Evolutionary conservation across 1,140 invertebrate species (phyloP), one percentile per base, ranked within the genome.

Genomic region (Drosophila hydei): DNA sequence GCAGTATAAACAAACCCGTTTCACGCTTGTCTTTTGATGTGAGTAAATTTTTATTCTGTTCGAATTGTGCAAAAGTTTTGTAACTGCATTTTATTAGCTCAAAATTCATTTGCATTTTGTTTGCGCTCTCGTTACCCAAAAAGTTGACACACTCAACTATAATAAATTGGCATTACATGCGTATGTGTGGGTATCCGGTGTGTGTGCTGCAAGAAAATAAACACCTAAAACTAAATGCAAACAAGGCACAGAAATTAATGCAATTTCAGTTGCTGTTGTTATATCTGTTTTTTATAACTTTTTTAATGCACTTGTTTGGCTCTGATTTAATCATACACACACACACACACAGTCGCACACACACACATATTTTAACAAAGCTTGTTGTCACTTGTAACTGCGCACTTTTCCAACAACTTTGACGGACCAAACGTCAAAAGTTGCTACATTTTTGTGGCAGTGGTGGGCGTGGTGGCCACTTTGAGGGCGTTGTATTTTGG

Each of bases 101-200:
- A 76, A 88, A 88, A 79, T 83, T 79, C 65, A 88, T 88, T 88
- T 88, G 83, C 83, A 88, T 89, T 79, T 83, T 88, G 76, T 79
- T 89, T 89, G 79, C 68, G 64, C 59, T 71, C 55, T 83, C 60
- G 63, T 54, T 72, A 56, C 47, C 54, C 36, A 62, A 69, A 73
- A 69, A 42, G 23, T 52, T 72, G 58, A 55, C 54, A 62, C 45
- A 72, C 47, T 56, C 50, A 67, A 62, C 50, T 74, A 50, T 50
- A 74, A 75, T 69, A 87, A 87, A 87, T 81, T 78, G 75, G 62
- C 79, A 74, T 70, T 74, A 71, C 72, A 74, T 51, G 40, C 21
- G 19, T 51, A 33, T 18, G 14, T 45, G 3, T 36, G 36, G 50
- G 58, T 19, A 58, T 30, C 9, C 40, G 42, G 51, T 47, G n/a